These are phyloP conservation scores for Callorhinus ursinus DNA, from an alignment of 2,113 vertebrate genomes.

Conservation along the genomic window DNA sequence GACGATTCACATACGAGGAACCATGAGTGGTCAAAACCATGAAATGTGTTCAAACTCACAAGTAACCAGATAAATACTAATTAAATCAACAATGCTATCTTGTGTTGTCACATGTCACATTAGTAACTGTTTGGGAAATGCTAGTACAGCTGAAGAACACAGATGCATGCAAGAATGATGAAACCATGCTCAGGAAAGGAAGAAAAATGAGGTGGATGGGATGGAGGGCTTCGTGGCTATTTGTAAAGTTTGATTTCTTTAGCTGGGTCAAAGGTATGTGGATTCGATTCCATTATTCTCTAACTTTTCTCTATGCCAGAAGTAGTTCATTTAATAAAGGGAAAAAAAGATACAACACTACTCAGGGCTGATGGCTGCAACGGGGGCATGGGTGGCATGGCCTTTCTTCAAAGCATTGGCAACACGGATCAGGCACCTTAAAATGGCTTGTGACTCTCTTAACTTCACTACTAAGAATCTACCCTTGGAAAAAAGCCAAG, in stretches of 20 bases:
- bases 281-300: neutral
- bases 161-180: neutral
- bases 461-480: neutral
- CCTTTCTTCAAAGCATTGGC: neutral
- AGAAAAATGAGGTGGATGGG: neutral
- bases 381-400: too few relatives aligned
- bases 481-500: neutral
- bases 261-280: neutral
- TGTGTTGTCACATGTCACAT: neutral
- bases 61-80: neutral
- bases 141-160: neutral
- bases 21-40: neutral
- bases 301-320: neutral
- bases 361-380: neutral
- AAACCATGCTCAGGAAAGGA: neutral
- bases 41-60: neutral
- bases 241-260: neutral
- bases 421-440: neutral
- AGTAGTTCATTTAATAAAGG: neutral
- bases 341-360: neutral
- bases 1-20: neutral
- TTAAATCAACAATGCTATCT: neutral
- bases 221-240: accelerated
- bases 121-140: neutral
- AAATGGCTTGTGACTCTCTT: neutral